Evolutionary conservation across 2,888 invertebrate species (phyloP).

Genomic region (Archaeoteleia sp.): DNA sequence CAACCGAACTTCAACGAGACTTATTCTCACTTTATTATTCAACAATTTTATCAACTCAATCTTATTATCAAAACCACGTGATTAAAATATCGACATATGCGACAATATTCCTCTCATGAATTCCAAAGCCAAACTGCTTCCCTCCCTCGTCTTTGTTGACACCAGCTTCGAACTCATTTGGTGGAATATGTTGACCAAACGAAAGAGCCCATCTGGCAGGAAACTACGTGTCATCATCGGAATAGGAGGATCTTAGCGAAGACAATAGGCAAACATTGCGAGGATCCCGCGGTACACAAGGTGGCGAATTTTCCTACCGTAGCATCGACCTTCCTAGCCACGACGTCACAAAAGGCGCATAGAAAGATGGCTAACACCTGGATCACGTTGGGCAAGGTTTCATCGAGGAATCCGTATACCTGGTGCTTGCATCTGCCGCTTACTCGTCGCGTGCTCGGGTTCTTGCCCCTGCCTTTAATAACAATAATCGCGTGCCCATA

Average conservation of each 20-base stretch:
- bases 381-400: slow-evolving; percentile 50
- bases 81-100: too few species aligned
- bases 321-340: slow-evolving; percentile 43
- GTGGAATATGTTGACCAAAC: background rate
- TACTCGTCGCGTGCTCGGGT: slow-evolving; percentile 51
- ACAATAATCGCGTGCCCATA: slow-evolving; percentile 46
- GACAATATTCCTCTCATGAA: too few species aligned
- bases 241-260: slow-evolving; percentile 11
- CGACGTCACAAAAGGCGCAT: slow-evolving; percentile 43
- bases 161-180: background rate
- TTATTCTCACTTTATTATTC: too few species aligned
- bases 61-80: too few species aligned
- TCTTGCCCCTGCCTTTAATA: slow-evolving; percentile 44
- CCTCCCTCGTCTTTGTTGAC: slow-evolving; percentile 18
- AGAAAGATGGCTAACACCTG: slow-evolving; percentile 26
- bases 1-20: too few species aligned
- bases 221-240: slow-evolving; percentile 18
- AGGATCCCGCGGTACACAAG: slow-evolving; percentile 14
- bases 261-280: slow-evolving; percentile 33
- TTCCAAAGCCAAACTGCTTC: too few species aligned
- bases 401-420: slow-evolving; percentile 46
- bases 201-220: slow-evolving; percentile 33
- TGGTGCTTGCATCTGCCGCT: slow-evolving; percentile 37
- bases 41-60: too few species aligned
- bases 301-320: slow-evolving; percentile 40